phyloP scores from a whole-genome alignment of 2,888 invertebrate genomes.

The Atrina japonica region DNA sequence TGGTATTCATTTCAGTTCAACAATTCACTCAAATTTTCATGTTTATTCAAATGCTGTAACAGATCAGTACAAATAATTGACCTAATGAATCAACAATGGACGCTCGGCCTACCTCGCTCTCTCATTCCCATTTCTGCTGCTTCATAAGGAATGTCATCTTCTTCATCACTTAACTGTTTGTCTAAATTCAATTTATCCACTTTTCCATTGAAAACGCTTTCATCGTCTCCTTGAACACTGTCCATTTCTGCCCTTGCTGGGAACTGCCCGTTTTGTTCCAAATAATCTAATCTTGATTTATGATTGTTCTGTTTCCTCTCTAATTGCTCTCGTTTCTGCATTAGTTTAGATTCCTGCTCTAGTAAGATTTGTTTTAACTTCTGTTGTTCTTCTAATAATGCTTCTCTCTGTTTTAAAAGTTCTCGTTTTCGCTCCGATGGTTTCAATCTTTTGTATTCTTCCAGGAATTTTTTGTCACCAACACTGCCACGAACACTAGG shows the following conservation, averaged over 20 bases:
- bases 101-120: too few species aligned
- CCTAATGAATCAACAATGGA: too few species aligned
- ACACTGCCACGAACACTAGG: constrained; percentile 44
- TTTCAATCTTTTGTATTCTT: constrained; percentile 63
- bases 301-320: constrained; percentile 53
- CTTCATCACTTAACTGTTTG: constrained; percentile 38
- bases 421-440: constrained; percentile 64
- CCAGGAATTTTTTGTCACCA: constrained; percentile 54
- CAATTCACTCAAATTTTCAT: too few species aligned
- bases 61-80: too few species aligned
- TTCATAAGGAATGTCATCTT: constrained; percentile 26
- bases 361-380: constrained; percentile 59
- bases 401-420: constrained; percentile 64
- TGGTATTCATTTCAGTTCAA: too few species aligned
- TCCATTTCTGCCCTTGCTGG: constrained; percentile 43
- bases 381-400: constrained; percentile 68
- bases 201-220: constrained; percentile 37
- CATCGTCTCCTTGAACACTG: constrained; percentile 21
- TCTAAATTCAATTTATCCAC: constrained; percentile 44
- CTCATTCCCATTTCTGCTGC: constrained; percentile 6
- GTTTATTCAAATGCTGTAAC: too few species aligned
- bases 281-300: constrained; percentile 57
- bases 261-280: constrained; percentile 55
- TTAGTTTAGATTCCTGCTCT: constrained; percentile 65
- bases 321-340: constrained; percentile 54